Conservation (phyloP, 2,797 vertebrate genomes). For the Muscicapa striata region DNA sequence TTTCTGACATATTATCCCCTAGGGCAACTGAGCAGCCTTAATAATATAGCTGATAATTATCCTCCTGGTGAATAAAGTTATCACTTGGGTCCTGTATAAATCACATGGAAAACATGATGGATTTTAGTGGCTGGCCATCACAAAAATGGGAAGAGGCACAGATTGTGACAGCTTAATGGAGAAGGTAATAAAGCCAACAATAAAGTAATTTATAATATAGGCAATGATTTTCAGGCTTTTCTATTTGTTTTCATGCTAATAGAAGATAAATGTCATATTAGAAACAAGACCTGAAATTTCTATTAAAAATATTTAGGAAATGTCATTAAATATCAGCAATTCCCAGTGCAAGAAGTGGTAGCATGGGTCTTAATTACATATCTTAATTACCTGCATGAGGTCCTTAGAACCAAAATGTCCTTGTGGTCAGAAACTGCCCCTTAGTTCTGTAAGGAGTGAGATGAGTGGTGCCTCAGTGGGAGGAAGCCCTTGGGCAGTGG, state of each 20-base stretch:
- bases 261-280: slow-evolving; percentile 68
- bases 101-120: slow-evolving; percentile 55
- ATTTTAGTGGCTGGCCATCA: slow-evolving; percentile 26
- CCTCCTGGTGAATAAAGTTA: slow-evolving; percentile 61
- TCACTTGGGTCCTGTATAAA: slow-evolving; percentile 52
- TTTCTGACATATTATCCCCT: slow-evolving; percentile 50
- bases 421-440: background rate
- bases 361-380: background rate
- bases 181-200: slow-evolving; percentile 62
- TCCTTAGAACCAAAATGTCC: background rate
- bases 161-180: slow-evolving; percentile 51
- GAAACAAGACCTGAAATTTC: slow-evolving; percentile 57
- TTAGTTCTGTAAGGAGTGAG: background rate
- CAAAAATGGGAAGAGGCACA: background rate
- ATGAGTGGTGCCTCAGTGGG: background rate
- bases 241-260: slow-evolving; percentile 61
- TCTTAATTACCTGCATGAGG: slow-evolving; percentile 23
- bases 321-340: slow-evolving; percentile 55
- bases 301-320: slow-evolving; percentile 70
- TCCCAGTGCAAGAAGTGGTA: background rate
- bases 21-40: slow-evolving; percentile 59
- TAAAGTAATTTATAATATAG: slow-evolving; percentile 51
- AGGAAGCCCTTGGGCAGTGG: background rate
- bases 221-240: slow-evolving; percentile 28
- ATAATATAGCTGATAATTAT: slow-evolving; percentile 69